Conservation (phyloP, 2,797 vertebrate species). For the Mormyrus hasselquistii region DNA sequence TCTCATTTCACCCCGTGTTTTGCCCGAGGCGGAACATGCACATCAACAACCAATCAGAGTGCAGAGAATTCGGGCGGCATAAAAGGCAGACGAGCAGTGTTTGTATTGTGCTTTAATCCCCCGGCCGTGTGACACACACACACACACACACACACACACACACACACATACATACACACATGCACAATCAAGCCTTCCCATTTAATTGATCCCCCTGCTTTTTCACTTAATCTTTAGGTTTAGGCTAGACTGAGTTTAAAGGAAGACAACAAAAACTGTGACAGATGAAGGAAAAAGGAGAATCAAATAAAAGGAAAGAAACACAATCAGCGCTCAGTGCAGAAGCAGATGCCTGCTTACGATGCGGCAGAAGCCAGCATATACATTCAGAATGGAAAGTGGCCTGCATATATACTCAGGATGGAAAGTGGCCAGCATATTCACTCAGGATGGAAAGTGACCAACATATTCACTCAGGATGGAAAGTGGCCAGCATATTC, state of each 20-base stretch:
- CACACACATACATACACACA: not conserved
- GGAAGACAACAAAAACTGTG: not conserved
- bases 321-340: not conserved
- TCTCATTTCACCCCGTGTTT: not conserved
- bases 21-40: slow-evolving; percentile 4
- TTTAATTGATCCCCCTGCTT: not conserved
- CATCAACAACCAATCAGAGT: slow-evolving; percentile 14
- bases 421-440: not conserved
- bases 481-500: not conserved
- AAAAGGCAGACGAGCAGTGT: not conserved
- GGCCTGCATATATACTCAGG: not conserved
- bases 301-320: not conserved
- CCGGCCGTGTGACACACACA: not conserved
- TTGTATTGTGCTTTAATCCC: not conserved
- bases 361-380: not conserved
- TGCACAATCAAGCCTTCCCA: not conserved
- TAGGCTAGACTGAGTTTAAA: not conserved
- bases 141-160: not conserved
- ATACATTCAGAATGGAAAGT: not conserved
- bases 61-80: not conserved
- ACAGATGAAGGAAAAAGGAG: not conserved
- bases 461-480: not conserved
- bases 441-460: not conserved
- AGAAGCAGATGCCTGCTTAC: not conserved
- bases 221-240: not conserved